A percentile compares a stretch with the other conserved stretches of the same genome.
Conservation (phyloP, 2,797 vertebrate genomes). For the Enteromius treurensis region DNA sequence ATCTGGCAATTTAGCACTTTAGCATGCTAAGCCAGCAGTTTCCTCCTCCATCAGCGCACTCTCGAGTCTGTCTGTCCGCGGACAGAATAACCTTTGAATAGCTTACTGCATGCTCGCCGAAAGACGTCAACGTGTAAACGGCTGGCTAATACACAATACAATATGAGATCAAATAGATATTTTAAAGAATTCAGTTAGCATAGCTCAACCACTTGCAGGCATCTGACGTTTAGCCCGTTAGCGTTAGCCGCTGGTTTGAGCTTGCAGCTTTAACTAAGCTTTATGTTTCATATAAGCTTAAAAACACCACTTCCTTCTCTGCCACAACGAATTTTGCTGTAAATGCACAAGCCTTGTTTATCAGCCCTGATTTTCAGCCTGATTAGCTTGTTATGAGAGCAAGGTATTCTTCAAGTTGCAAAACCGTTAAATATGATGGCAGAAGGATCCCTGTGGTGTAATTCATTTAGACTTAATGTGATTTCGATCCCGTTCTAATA, state of each 20-base stretch:
- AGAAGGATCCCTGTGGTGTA: neutral
- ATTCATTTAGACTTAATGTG: no score
- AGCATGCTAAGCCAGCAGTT: conserved; percentile 63
- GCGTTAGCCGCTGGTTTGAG: conserved; percentile 23
- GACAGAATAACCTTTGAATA: neutral
- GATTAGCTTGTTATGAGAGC: neutral
- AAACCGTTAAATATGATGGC: neutral
- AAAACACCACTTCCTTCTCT: neutral
- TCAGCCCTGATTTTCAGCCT: neutral
- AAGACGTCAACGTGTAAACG: neutral
- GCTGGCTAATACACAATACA: neutral
- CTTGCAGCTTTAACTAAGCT: conserved; percentile 14
- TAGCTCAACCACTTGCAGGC: conserved; percentile 21
- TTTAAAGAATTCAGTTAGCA: neutral
- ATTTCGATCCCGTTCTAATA: neutral
- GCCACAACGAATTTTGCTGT: neutral
- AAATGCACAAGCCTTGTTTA: neutral
- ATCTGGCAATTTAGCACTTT: conserved; percentile 70
- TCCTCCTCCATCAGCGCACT: conserved; percentile 24
- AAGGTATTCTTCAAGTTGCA: conserved; percentile 6
- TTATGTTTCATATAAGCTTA: neutral
- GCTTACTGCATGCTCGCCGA: neutral
- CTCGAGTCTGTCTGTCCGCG: neutral
- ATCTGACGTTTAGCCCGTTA: conserved; percentile 34
- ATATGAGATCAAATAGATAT: neutral